Evolutionary conservation across 2,797 vertebrate species (phyloP), one percentile per base, ranked within the genome.

Genomic region (Amphiprion clarkii): DNA sequence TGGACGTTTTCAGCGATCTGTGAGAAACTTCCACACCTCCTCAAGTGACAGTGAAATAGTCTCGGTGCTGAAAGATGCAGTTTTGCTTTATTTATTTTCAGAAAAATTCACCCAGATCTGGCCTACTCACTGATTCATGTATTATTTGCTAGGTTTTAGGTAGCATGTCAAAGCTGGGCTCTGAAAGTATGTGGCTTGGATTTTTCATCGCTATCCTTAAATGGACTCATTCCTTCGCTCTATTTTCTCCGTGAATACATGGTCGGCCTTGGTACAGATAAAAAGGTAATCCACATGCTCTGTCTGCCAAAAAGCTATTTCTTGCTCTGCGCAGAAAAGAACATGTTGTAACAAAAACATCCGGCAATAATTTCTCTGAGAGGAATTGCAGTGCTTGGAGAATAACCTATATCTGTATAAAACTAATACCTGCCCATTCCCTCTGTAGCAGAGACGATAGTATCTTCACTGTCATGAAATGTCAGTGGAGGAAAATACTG

Each of bases 221-320:
- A 93, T 88, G 88, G 89, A 82, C 78, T 88, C 70, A 64, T 90
- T 90, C 76, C 74, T 85, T 76, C 39, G 9, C 63, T 64, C 51
- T 36, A 12, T 89, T 86, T 82, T 81, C 71, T 63, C 76, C 72
- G 62, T 82, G 86, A 91, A 89, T 83, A 87, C 84, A 86, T 81
- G 78, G 57, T 61, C 81, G 81, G 83, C 71, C 56, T 59, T 42
- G 63, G 59, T 81, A 71, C 84, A 84, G 90, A 91, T 88, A 88
- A 88, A 88, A 92, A 87, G 81, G 82, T 92, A 92, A 92, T 94
- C 89, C 89, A 75, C 82, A 81, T 61, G 42, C 58, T 60, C 40
- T 19, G 58, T 78, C 80, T 88, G 88, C 90, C 90, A 90, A 88
- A 82, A 83, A 86, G 79, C 86, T 79, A 79, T 82, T 91, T 87